Conservation (phyloP, 2,888 invertebrate genomes). For the Oscheius sp. region DNA sequence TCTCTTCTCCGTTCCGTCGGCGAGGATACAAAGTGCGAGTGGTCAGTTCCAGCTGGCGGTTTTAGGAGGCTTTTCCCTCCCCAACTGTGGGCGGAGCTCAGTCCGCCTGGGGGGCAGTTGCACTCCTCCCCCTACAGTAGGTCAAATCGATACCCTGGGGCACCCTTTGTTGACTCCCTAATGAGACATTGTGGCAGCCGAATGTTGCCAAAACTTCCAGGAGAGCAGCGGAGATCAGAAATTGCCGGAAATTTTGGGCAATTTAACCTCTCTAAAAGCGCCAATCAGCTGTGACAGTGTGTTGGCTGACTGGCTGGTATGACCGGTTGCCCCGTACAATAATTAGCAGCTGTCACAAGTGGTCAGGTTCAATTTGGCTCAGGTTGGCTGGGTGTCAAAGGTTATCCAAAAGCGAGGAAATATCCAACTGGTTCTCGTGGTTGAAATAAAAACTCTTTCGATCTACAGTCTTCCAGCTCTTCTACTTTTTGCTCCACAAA, state of each 20-base stretch:
- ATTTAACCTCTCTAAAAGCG: not conserved
- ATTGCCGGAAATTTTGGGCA: no score
- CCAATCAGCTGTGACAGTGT: constrained; percentile 18
- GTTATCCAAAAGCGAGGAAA: no score
- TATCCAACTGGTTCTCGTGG: no score
- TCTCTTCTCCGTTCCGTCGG: no score
- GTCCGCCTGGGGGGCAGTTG: constrained; percentile 19
- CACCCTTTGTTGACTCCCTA: constrained; percentile 20
- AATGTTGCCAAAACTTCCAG: not conserved
- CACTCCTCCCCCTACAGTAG: constrained; percentile 25
- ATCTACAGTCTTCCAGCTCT: no score
- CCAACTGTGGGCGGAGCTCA: not conserved
- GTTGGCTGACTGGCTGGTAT: constrained; percentile 11
- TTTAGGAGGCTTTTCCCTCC: not conserved
- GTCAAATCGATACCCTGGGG: constrained; percentile 24
- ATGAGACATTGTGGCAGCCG: constrained; percentile 22
- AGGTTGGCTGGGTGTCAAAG: no score
- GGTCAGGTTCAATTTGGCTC: constrained; percentile 5
- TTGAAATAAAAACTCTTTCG: no score
- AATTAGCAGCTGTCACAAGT: constrained; percentile 27
- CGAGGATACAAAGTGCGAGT: constrained; percentile 11
- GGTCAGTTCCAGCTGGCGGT: constrained; percentile 22
- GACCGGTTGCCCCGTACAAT: constrained; percentile 22
- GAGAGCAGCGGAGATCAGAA: no score
- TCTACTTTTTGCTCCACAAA: no score